Base-by-base conservation (phyloP, 2,888 invertebrate species). In the Euplexia lucipara region DNA sequence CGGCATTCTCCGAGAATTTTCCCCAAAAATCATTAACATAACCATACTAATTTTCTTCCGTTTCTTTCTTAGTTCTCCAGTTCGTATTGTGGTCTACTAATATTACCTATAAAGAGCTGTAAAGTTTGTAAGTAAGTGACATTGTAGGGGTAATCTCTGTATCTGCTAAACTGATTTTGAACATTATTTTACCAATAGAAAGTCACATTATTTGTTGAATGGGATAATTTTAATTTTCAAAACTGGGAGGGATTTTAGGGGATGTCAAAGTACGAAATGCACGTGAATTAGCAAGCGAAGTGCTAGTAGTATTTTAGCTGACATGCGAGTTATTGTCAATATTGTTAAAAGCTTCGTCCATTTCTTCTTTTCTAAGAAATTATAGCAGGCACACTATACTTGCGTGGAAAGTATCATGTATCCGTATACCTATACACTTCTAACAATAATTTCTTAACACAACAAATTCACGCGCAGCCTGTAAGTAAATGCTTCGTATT, bases 401-500 rank as follows among this genome's bases (percentile, higher is more conserved):
- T n/a, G n/a, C n/a, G n/a, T n/a, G n/a, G n/a, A n/a, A n/a, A n/a
- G n/a, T n/a, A n/a, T n/a, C n/a, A n/a, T n/a, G n/a, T n/a, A n/a
- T n/a, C n/a, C n/a, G n/a, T n/a, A n/a, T 32, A 20, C 62, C 42
- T 44, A 30, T 47, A 51, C 16, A 45, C 8, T 35, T 22, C 12
- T 7, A 39, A 52, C 42, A 71, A 74, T 53, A 48, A 64, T 74
- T 57, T 39, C 72, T 56, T 39, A 44, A 59, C 56, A 53, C n/a
- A 42, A 47, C 45, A 57, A 70, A 64, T 60, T 62, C 62, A 57
- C 51, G 68, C 56, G 75, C 53, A 51, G 41, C n/a, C n/a, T 42
- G 12, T 72, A n/a, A n/a, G 37, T 54, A 66, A 60, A 68, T 72
- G 72, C 39, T 20, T 61, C 59, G 35, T 65, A 51, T 70, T 67